These are phyloP conservation scores for Drosophila micromelanica DNA, from an alignment of 1,140 invertebrate genomes.

Conservation along the genomic window DNA sequence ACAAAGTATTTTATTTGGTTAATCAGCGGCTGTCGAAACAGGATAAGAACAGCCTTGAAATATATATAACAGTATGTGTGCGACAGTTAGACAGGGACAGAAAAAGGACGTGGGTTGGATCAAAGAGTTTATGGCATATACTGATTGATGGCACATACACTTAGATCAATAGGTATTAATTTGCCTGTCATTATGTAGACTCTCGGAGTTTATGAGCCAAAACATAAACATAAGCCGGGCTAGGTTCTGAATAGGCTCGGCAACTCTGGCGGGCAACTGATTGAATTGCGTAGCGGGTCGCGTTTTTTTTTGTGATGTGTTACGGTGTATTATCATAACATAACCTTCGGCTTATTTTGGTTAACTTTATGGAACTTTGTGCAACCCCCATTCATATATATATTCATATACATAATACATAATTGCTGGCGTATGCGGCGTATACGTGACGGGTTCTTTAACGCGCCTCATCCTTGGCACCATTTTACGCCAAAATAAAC, in stretches of 20 bases:
- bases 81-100: no score
- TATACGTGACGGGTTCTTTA: slow-evolving; percentile 71
- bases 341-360: slow-evolving; percentile 67
- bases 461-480: slow-evolving; percentile 65
- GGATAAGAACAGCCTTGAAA: slow-evolving; percentile 62
- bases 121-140: slow-evolving; percentile 14
- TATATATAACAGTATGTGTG: neutral
- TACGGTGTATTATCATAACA: slow-evolving; percentile 29
- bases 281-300: slow-evolving; percentile 62
- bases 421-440: slow-evolving; percentile 71
- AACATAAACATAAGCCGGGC: slow-evolving; percentile 19
- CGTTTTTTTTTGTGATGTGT: slow-evolving; percentile 30
- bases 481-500: slow-evolving; percentile 16
- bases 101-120: neutral
- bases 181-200: slow-evolving; percentile 21
- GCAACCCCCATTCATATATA: slow-evolving; percentile 22
- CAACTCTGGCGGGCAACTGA: slow-evolving; percentile 39
- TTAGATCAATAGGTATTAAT: slow-evolving; percentile 4
- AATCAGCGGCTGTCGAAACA: slow-evolving; percentile 21
- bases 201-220: slow-evolving; percentile 26
- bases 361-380: slow-evolving; percentile 34
- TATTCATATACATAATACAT: slow-evolving; percentile 45
- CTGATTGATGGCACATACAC: slow-evolving; percentile 6
- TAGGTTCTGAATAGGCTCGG: slow-evolving; percentile 11
- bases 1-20: slow-evolving; percentile 23